Evolutionary conservation across 35 echinoderm and acorn worm species (phyloP).

Genomic region (Strongylocentrotus purpuratus): DNA sequence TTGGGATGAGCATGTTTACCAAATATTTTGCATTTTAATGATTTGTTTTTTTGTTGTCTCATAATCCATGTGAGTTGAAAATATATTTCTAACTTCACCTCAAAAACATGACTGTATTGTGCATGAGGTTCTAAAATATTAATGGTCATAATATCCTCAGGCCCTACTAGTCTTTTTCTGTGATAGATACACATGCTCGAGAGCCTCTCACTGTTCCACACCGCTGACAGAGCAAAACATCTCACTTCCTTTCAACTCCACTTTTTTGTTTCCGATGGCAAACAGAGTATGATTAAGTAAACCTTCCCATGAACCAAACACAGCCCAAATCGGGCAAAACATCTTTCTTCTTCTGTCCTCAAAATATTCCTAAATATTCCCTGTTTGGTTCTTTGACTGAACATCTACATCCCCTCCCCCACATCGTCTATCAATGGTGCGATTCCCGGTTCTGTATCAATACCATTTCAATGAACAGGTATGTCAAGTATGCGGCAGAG

Average conservation of each 20-base stretch:
- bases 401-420: neutral
- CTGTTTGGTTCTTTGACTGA: neutral
- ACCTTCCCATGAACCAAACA: neutral
- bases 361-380: slow-evolving; percentile 6
- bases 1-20: neutral
- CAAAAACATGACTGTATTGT: neutral
- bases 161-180: neutral
- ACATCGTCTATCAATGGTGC: neutral
- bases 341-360: neutral
- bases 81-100: neutral
- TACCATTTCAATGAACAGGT: neutral
- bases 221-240: neutral
- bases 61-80: neutral
- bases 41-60: neutral
- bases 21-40: neutral
- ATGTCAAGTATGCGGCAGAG: slow-evolving; percentile 24
- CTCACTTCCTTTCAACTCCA: neutral
- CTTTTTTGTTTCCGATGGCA: neutral
- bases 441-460: neutral
- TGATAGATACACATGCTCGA: neutral
- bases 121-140: neutral
- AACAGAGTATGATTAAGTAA: neutral
- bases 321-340: neutral
- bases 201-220: neutral
- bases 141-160: neutral